Conservation (phyloP, 2,888 invertebrate genomes). For the Spodoptera picta region DNA sequence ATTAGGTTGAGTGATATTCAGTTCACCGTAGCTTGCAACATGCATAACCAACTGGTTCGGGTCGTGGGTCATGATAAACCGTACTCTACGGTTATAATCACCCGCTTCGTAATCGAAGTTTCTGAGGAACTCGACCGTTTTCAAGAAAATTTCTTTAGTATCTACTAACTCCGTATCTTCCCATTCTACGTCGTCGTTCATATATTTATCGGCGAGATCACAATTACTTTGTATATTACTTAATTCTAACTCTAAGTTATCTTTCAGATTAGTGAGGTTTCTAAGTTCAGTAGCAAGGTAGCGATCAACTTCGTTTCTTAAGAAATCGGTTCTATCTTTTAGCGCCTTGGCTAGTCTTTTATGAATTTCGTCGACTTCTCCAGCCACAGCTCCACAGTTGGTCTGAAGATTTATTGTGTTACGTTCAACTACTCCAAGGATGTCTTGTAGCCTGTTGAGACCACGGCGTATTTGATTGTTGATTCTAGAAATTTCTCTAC, state of each 20-base stretch:
- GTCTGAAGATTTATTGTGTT: conserved; percentile 96
- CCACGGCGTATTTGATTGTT: conserved; percentile 97
- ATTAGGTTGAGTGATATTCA: conserved; percentile 92
- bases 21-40: conserved; percentile 96
- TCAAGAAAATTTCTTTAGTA: conserved; percentile 98
- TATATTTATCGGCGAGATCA: conserved; percentile 98
- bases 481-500: conserved; percentile 96
- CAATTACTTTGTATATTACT: conserved; percentile 98
- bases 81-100: conserved; percentile 95
- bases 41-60: conserved; percentile 96
- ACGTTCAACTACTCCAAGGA: conserved; percentile 94
- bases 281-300: conserved; percentile 96
- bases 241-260: conserved; percentile 97
- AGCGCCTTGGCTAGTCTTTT: conserved; percentile 95
- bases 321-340: conserved; percentile 95
- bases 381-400: conserved; percentile 96
- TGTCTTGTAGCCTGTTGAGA: conserved; percentile 96
- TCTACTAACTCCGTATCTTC: conserved; percentile 97
- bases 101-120: conserved; percentile 98
- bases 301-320: conserved; percentile 96
- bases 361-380: conserved; percentile 98
- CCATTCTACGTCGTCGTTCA: conserved; percentile 96
- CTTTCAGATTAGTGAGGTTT: conserved; percentile 95
- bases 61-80: conserved; percentile 96
- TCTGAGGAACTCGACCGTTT: conserved; percentile 97